phyloP scores from a whole-genome alignment of 2,113 vertebrate species.

The Microcebus tavaratra region DNA sequence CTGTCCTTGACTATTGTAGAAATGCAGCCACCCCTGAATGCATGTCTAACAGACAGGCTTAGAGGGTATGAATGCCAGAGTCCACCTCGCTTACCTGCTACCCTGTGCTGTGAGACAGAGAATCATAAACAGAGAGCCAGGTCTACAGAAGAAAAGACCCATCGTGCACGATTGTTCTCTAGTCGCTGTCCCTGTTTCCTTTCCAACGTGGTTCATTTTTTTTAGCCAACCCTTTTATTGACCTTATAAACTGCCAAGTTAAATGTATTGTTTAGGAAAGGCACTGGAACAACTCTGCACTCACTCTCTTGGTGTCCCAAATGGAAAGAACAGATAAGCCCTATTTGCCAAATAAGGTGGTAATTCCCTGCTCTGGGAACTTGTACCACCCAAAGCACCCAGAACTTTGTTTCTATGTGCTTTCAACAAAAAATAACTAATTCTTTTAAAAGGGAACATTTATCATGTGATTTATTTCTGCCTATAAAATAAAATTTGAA shows the following conservation, averaged over 20 bases:
- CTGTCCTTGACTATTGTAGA: neutral
- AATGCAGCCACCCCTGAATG: neutral
- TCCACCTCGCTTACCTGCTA: neutral
- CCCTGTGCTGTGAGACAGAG: neutral
- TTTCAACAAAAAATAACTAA: neutral
- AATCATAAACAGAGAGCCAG: neutral
- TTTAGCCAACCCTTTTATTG: neutral
- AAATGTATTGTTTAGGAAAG: slow-evolving; percentile 7
- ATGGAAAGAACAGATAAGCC: slow-evolving; percentile 17
- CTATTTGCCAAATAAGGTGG: neutral
- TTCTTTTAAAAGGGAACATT: neutral
- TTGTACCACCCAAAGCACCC: neutral
- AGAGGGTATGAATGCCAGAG: neutral
- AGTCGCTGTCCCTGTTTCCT: neutral
- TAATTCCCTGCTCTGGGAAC: neutral
- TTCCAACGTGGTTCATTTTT: neutral
- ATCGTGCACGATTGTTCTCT: fast-evolving
- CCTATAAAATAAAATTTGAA: neutral
- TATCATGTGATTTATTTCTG: neutral
- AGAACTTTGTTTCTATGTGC: neutral
- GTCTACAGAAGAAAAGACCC: too few relatives aligned
- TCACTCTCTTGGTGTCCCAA: neutral
- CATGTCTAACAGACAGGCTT: neutral
- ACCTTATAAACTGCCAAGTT: neutral
- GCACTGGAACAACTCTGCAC: neutral